phyloP scores from a whole-genome alignment of 2,797 vertebrate genomes.

The Syngnathus acus region DNA sequence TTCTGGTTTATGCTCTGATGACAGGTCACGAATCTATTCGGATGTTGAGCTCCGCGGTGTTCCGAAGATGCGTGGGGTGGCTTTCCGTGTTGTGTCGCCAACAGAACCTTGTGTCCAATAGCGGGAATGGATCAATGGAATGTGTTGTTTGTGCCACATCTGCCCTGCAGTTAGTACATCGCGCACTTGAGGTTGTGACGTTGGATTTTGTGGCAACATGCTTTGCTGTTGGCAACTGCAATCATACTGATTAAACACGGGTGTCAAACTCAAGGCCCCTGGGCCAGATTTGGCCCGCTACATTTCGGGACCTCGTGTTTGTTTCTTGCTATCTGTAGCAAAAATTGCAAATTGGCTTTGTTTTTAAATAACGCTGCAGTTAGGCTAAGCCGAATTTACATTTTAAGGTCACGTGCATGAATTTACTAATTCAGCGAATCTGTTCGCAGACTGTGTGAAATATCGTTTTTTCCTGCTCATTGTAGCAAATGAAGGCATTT shows the following conservation, averaged over 20 bases:
- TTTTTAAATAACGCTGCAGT: too few relatives aligned
- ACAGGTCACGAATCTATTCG: conserved; percentile 40
- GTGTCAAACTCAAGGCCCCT: not conserved
- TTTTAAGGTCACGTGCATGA: too few relatives aligned
- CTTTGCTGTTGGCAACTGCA: not conserved
- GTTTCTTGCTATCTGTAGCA: too few relatives aligned
- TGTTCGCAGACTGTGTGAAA: not conserved
- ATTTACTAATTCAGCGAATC: too few relatives aligned
- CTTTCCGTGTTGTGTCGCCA: conserved; percentile 18
- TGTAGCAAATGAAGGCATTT: not conserved
- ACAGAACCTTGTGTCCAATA: not conserved
- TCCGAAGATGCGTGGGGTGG: conserved; percentile 28
- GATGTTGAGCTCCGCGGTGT: conserved; percentile 36
- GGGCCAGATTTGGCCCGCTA: not conserved
- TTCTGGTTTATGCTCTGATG: conserved; percentile 54
- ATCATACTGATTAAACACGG: not conserved
- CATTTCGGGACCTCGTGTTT: too few relatives aligned
- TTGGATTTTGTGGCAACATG: not conserved
- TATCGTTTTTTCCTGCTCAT: not conserved
- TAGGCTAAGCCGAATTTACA: too few relatives aligned
- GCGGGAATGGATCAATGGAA: not conserved
- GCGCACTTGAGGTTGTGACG: not conserved
- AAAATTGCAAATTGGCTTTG: too few relatives aligned
- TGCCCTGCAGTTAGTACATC: not conserved
- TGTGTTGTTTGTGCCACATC: not conserved